These are phyloP conservation scores for Hoplostethus atlanticus DNA, from an alignment of 2,797 vertebrate genomes.

Conservation along the genomic window DNA sequence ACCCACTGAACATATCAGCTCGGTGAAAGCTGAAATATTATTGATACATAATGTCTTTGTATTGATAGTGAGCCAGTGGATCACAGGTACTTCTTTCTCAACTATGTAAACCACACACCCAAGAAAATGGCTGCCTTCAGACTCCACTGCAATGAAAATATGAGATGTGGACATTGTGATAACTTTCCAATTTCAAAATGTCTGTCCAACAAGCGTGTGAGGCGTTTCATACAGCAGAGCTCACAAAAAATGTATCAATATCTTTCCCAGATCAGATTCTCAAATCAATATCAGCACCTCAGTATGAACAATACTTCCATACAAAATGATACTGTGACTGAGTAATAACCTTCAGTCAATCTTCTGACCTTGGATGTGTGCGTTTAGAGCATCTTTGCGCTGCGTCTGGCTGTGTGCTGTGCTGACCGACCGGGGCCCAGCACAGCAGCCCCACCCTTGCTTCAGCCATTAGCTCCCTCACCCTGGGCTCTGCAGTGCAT, in stretches of 20 bases:
- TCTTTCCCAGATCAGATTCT: background rate
- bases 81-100: background rate
- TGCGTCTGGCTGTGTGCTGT: conserved; percentile 41
- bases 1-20: background rate
- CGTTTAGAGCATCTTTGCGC: conserved; percentile 43
- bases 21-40: background rate
- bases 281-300: background rate
- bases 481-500: conserved; percentile 73
- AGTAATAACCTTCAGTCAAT: conserved; percentile 33
- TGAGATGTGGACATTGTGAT: conserved; percentile 3
- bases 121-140: conserved; percentile 41
- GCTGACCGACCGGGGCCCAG: conserved; percentile 9
- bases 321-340: background rate
- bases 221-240: background rate
- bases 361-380: conserved; percentile 62
- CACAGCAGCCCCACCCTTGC: conserved; percentile 75
- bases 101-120: conserved; percentile 11
- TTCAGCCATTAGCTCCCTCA: conserved; percentile 82
- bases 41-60: background rate
- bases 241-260: background rate
- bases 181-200: background rate
- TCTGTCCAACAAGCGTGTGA: background rate
- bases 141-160: background rate
- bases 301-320: background rate
- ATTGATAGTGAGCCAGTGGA: background rate